Evolutionary conservation across 2,888 invertebrate species (phyloP).

Genomic region (Dendrolimus pini): DNA sequence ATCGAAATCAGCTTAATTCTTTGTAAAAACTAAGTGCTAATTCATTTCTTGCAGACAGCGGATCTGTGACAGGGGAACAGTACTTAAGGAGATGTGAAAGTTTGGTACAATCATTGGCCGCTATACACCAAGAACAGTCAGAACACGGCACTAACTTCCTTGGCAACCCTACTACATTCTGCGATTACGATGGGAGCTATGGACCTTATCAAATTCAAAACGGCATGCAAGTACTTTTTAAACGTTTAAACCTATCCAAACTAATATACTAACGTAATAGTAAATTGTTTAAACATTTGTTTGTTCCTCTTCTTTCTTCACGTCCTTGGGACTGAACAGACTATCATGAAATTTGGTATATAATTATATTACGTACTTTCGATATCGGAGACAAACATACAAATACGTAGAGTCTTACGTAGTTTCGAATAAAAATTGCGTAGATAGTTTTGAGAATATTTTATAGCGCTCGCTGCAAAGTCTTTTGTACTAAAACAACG

Average conservation of each 20-base stretch:
- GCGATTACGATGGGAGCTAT: constrained; percentile 82
- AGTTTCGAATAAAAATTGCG: no score
- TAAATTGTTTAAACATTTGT: no score
- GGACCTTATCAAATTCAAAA: constrained; percentile 71
- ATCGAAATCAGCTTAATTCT: neutral
- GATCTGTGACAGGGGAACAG: constrained; percentile 61
- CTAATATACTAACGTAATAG: no score
- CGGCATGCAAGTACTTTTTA: constrained; percentile 66
- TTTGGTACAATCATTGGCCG: constrained; percentile 68
- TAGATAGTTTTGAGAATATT: no score
- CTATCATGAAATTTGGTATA: no score
- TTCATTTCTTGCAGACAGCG: constrained; percentile 47
- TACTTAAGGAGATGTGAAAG: constrained; percentile 83
- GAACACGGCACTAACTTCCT: constrained; percentile 77
- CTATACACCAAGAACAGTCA: constrained; percentile 69
- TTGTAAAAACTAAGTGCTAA: neutral
- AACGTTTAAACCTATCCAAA: neutral
- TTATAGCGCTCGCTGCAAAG: no score
- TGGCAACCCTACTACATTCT: constrained; percentile 68
- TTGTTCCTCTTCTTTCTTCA: no score
- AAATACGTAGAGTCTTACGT: no score
- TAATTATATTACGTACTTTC: no score
- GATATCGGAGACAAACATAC: no score
- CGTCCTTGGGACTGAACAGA: no score
- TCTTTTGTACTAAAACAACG: no score